Base-by-base conservation (phyloP, 2,888 invertebrate species). In the Hirtodrosophila cameraria region DNA sequence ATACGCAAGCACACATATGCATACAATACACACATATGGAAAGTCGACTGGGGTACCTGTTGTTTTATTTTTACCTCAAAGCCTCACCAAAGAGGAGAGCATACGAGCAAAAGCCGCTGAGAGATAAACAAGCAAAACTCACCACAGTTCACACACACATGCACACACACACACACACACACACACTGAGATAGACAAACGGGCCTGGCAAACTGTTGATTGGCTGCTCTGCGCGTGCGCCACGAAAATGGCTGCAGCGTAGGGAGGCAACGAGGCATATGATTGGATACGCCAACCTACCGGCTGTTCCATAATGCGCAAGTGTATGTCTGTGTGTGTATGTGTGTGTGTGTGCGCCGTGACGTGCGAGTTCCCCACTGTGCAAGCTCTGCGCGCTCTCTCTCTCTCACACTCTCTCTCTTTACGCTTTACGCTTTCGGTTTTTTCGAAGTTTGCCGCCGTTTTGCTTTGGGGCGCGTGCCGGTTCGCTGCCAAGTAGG, bases 151-250 rank as follows among this genome's bases (percentile, higher is more conserved):
- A 45, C 39, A 8, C 53, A 54, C 35, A 49, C 46, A 45, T 39
- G 55, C 41, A 57, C 8, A 16, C 39, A 45, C 42, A 41, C 46
- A 39, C 49, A 16, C 27, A 31, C 18, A 11, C 12, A 11, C 39
- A 39, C 35, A 12, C 36, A 41, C 35, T n/a, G 20, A 33, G 45
- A 11, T 16, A 46, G 36, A 15, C 63, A 52, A 62, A 72, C 78
- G 59, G 84, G 81, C 84, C 84, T 81, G 81, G 87, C 90, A 90
- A 90, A 88, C 88, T 86, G 88, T 82, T 90, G 89, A 90, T 90
- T 90, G 90, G 90, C 69, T 81, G 77, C 64, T 79, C 70, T 89
- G 90, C 90, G 90, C 90, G 78, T 90, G 90, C 90, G 90, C 91
- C 90, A 73, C 85, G 89, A 90, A 90, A 90, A 90, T 90, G 90